Conservation (phyloP, 2,797 vertebrate genomes). For the Varecia variegata region DNA sequence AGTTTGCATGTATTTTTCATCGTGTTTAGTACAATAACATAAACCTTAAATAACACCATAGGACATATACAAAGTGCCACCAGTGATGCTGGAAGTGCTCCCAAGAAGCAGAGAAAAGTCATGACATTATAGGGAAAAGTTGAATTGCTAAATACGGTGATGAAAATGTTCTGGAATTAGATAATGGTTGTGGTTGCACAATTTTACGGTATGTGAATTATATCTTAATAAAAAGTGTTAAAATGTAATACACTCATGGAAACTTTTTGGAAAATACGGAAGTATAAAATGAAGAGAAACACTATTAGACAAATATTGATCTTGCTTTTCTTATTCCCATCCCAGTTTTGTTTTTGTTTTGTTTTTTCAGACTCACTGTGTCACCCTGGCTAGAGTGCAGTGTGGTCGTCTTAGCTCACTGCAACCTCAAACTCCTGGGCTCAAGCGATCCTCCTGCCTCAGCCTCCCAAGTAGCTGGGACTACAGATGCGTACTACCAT, state of each 20-base stretch:
- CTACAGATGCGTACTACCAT: background rate
- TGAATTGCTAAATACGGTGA: background rate
- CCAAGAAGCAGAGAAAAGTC: background rate
- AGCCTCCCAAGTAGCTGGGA: background rate
- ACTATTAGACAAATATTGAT: background rate
- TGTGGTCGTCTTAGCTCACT: background rate
- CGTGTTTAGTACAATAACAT: background rate
- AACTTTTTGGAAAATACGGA: background rate
- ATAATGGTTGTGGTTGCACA: background rate
- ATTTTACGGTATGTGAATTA: background rate
- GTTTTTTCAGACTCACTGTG: background rate
- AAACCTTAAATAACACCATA: background rate
- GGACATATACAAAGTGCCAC: background rate
- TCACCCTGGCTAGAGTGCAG: background rate
- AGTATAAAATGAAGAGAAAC: background rate
- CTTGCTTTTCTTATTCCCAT: background rate
- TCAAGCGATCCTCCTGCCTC: too few relatives aligned
- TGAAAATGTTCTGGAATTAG: background rate
- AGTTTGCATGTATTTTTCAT: background rate
- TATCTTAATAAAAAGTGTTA: background rate
- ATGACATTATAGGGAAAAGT: background rate
- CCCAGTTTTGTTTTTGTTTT: background rate
- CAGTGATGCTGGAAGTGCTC: background rate
- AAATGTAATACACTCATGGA: background rate
- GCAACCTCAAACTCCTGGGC: background rate